Evolutionary conservation across 2,113 vertebrate genomes (phyloP).

Genomic region (Hypocryptadius cinnamomeus): DNA sequence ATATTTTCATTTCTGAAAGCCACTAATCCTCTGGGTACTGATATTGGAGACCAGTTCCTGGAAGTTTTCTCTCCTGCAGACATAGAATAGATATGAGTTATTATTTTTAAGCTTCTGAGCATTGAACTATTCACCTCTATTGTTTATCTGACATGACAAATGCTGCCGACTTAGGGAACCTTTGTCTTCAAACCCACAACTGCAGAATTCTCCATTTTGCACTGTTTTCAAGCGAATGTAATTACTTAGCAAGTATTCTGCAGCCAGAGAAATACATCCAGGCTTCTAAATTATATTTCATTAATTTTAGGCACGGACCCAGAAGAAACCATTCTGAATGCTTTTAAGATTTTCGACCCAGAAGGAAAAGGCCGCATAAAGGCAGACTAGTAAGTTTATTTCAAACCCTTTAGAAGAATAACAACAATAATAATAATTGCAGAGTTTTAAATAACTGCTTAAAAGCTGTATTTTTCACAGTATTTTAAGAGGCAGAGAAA

Average conservation of each 20-base stretch:
- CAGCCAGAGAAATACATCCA: background rate
- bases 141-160: conserved; percentile 64
- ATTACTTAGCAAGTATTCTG: conserved; percentile 16
- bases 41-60: conserved; percentile 56
- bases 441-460: background rate
- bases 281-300: background rate
- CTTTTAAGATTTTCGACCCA: conserved; percentile 88
- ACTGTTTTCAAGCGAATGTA: conserved; percentile 10
- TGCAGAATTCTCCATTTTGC: conserved; percentile 43
- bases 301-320: conserved; percentile 81
- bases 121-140: conserved; percentile 60
- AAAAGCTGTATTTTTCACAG: background rate
- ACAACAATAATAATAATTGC: background rate
- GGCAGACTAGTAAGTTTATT: conserved; percentile 83
- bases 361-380: conserved; percentile 83
- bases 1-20: conserved; percentile 64
- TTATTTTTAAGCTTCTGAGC: conserved; percentile 65
- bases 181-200: conserved; percentile 46
- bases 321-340: conserved; percentile 87
- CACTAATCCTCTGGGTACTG: conserved; percentile 58
- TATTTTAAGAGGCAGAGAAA: background rate
- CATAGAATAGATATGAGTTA: conserved; percentile 60
- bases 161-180: conserved; percentile 36
- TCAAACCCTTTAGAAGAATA: background rate
- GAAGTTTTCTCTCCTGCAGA: conserved; percentile 61